These are phyloP conservation scores for Cryptus viduatorius DNA, from an alignment of 2,888 invertebrate species.

Conservation along the genomic window DNA sequence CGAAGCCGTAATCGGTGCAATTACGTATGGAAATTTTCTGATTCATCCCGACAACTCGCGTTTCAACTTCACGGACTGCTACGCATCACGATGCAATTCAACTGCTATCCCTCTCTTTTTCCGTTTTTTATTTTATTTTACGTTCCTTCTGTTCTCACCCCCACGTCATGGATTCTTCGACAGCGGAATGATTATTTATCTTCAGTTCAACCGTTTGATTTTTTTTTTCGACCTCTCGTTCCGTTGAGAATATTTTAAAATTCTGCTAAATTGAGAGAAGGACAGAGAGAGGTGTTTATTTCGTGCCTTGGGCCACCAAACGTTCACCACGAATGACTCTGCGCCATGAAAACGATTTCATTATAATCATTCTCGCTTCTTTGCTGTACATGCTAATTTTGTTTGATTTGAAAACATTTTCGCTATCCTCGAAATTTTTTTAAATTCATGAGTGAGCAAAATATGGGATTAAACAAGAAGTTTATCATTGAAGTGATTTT, in stretches of 20 bases:
- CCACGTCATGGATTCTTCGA: slow-evolving; percentile 55
- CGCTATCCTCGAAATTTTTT: background rate
- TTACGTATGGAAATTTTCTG: slow-evolving; percentile 84
- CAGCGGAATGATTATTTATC: slow-evolving; percentile 59
- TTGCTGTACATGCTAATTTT: background rate
- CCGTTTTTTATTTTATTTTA: background rate
- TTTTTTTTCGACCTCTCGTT: slow-evolving; percentile 27
- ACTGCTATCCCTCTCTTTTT: slow-evolving; percentile 4
- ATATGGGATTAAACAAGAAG: too few species aligned
- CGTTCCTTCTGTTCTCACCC: slow-evolving; percentile 37
- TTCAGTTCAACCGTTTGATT: slow-evolving; percentile 2
- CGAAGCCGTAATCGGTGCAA: slow-evolving; percentile 81
- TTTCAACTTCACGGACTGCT: slow-evolving; percentile 62
- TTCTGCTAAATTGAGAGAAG: background rate
- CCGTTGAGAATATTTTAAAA: background rate
- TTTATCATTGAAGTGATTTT: too few species aligned
- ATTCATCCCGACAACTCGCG: slow-evolving; percentile 77
- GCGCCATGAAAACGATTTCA: background rate
- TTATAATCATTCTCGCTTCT: background rate
- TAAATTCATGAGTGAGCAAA: background rate
- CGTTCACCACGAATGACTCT: background rate
- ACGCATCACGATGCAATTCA: slow-evolving; percentile 52
- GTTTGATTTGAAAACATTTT: background rate
- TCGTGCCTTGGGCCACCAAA: too few species aligned
- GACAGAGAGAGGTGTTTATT: too few species aligned